A percentile compares a stretch with the other conserved stretches of the same genome.
Conservation (phyloP, 2,113 vertebrate species). For the Salvelinus namaycush region DNA sequence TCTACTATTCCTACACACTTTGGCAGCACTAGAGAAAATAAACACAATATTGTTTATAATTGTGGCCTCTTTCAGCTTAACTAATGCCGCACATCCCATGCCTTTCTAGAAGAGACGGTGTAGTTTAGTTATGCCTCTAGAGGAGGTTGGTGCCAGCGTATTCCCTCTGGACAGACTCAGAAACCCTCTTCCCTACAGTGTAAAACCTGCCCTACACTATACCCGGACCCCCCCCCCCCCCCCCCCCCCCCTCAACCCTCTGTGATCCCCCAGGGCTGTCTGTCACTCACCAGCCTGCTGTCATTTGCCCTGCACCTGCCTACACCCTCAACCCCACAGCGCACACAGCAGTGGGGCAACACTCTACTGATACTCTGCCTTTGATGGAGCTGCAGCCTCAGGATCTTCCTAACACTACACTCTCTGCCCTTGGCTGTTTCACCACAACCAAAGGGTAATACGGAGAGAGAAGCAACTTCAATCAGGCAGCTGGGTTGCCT, state of each 20-base stretch:
- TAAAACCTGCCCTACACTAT: not conserved
- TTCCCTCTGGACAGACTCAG: not conserved
- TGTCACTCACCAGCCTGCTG: conserved; percentile 11
- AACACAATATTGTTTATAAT: too few species aligned
- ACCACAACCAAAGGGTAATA: not conserved
- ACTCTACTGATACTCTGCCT: conserved; percentile 13
- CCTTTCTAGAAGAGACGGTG: not conserved
- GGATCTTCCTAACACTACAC: conserved; percentile 23
- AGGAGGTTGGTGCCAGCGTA: not conserved
- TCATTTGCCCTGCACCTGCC: not conserved
- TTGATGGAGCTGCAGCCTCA: conserved; percentile 32
- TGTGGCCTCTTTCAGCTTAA: not conserved
- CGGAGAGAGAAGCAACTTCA: conserved; percentile 34
- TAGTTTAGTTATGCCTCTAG: not conserved
- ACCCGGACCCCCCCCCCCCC: not conserved
- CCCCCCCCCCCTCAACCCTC: not conserved
- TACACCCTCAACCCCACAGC: conserved; percentile 6
- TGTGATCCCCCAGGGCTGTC: too few species aligned
- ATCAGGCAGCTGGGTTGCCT: conserved; percentile 22
- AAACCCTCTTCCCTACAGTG: not conserved
- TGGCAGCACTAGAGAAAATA: too few species aligned
- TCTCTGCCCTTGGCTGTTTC: conserved; percentile 13
- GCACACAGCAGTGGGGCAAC: conserved; percentile 34
- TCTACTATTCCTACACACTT: too few species aligned
- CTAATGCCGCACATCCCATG: not conserved